Percentiles rank a stretch among this genome's conserved stretches.
These are phyloP conservation scores for Eulemur mongoz DNA, from an alignment of 2,797 vertebrate genomes.

Conservation along the genomic window DNA sequence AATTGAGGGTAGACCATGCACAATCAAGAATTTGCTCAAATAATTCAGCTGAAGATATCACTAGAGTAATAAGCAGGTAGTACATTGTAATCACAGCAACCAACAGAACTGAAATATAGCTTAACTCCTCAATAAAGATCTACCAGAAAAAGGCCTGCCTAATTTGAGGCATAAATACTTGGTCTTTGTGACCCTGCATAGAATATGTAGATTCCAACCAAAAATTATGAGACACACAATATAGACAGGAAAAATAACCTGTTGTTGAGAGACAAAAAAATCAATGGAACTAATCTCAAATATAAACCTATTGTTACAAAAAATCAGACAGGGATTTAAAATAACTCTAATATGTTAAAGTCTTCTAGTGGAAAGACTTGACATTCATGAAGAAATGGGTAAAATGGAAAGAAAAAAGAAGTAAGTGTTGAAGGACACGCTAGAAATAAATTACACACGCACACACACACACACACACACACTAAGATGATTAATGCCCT, in stretches of 20 bases:
- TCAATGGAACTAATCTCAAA: not conserved
- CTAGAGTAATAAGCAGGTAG: not conserved
- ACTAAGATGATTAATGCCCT: not conserved
- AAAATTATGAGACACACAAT: not conserved
- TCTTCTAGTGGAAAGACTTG: not conserved
- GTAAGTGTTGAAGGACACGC: not conserved
- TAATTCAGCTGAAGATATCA: not conserved
- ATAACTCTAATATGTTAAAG: not conserved
- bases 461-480: too few species aligned
- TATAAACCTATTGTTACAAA: not conserved
- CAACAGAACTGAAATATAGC: not conserved
- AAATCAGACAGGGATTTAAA: not conserved
- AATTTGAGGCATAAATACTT: not conserved
- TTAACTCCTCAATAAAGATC: not conserved
- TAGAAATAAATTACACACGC: not conserved
- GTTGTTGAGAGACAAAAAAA: not conserved
- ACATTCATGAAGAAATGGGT: not conserved
- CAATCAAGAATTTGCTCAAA: not conserved
- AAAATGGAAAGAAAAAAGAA: not conserved
- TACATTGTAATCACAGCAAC: not conserved
- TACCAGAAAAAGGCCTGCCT: not conserved
- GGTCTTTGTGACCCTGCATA: not conserved
- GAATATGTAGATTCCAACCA: not conserved
- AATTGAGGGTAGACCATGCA: rapidly evolving
- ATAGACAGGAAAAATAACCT: not conserved